Evolutionary conservation across 2,888 invertebrate species (phyloP).

Genomic region (Ligdia adustata): DNA sequence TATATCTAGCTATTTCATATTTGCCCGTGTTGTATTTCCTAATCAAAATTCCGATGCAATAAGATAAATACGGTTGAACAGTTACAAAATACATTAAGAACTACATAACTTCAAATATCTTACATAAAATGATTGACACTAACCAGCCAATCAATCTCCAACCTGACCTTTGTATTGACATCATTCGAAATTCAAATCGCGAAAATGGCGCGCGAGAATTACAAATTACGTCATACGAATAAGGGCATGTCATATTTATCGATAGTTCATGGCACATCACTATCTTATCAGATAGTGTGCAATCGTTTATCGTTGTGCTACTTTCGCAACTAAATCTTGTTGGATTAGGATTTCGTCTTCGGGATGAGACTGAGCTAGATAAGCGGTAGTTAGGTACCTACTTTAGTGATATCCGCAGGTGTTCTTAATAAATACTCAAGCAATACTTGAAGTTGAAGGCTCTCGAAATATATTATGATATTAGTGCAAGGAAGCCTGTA

Average conservation of each 20-base stretch:
- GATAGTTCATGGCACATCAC: slow-evolving; percentile 40
- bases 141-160: slow-evolving; percentile 28
- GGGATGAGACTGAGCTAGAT: not conserved
- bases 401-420: no score
- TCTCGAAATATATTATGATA: no score
- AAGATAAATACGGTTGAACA: not conserved
- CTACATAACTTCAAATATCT: slow-evolving; percentile 14
- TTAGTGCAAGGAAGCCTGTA: no score
- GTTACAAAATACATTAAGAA: slow-evolving; percentile 6
- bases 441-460: no score
- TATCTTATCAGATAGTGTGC: slow-evolving; percentile 42
- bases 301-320: slow-evolving; percentile 33
- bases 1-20: no score
- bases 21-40: no score
- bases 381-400: slow-evolving; percentile 2
- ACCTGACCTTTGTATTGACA: slow-evolving; percentile 34
- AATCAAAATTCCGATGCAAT: not conserved
- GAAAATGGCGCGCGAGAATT: slow-evolving; percentile 20
- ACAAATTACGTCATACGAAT: slow-evolving; percentile 24
- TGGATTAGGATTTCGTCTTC: slow-evolving; percentile 45
- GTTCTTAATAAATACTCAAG: no score
- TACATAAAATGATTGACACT: slow-evolving; percentile 36
- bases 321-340: slow-evolving; percentile 40
- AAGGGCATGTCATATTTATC: slow-evolving; percentile 28
- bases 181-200: slow-evolving; percentile 31